Base-by-base conservation (phyloP, 2,113 vertebrate genomes). In the Ophthalmolycus amberensis region DNA sequence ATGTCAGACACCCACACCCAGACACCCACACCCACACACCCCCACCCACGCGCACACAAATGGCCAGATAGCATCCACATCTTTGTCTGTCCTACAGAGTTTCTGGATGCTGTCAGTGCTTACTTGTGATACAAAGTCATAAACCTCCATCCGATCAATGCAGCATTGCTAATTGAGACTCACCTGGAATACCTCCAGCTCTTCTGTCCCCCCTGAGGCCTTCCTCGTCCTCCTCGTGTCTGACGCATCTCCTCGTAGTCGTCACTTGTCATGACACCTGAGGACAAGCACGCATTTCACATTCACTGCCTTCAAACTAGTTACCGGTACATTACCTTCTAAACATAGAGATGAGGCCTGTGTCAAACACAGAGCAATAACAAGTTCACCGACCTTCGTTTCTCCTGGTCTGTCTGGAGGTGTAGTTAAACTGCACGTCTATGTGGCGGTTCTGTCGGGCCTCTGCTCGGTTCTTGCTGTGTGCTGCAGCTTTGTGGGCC, bases 141-240 rank as follows among this genome's bases (percentile, higher is more conserved):
- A 22, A 60, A 56, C 14, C 22, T 71, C 68, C 64, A 34, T 60
- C 42, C 29, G 16, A 6, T 15, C 16, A 50, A 58, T 12, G 38
- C 42, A 32, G 52, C n/a, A 15, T 0, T 20, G 22, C 14, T 22
- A 5, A 63, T 40, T 73, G 16, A 25, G 25, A 91, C 95, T 96
- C 92, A 99, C 98, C 98, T 94, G 78, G 96, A 97, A 85, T 99
- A 99, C 72, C 98, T 96, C 98, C 98, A 99, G 95, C 98, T 99
- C 90, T 97, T 98, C 88, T 98, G 98, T 32, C 91, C 92, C 48
- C 95, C 96, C 4, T 96, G 95, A 63, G 40, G n/a, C 58, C 93
- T 85, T 2, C 95, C 89, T 63, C 94, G 60, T 89, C 96, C 94
- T 85, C 34, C 34, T 42, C 97, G 95, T 74, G 83, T 91, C 14